Base-by-base conservation (phyloP, 2,797 vertebrate species). In the Podarcis siculus region DNA sequence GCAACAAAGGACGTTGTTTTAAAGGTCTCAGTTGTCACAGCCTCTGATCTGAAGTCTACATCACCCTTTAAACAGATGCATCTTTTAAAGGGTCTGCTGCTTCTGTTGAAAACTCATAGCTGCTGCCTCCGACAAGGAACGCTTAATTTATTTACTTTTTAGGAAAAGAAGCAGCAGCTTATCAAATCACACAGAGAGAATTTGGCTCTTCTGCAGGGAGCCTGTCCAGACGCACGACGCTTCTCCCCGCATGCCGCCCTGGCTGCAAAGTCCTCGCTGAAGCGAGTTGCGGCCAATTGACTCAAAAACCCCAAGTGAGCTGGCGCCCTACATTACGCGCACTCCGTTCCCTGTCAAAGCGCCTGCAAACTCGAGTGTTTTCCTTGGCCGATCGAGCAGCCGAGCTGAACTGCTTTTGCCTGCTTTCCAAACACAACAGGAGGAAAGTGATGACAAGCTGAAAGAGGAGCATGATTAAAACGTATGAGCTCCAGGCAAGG, bases 331-430 rank as follows among this genome's bases (percentile, higher is more conserved):
- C 66, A 87, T 85, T 61, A 13, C 67, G 15, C 17, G n/a, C 78
- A 64, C 82, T 67, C 84, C 27, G 12, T 88, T 25, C 37, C 86
- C 79, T 86, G 86, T 91, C 91, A 90, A 85, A 92, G 86, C 37
- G 85, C 90, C 80, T 88, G 61, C 85, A 85, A 87, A 89, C 81
- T 84, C 23, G 73, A 94, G n/a, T 86, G 2, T 87, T 49, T 49
- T 89, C 91, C 67, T 42, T 66, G 91, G 92, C 92, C 87, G 78
- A 89, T 35, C 67, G 86, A 83, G 35, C 86, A 82, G 37, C 67
- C 84, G 55, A 3, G 86, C 88, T 89, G 92, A 89, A 81, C 61
- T 64, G 67, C n/a, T 86, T 92, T 39, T 84, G 7, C 75, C 42
- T 79, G 45, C 49, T 49, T 1, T n/a, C 89, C 84, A 17, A 1